Percentiles rank a stretch among this genome's conserved stretches.
Evolutionary conservation across 2,888 invertebrate species (phyloP).

Genomic region (Megamerina dolium): DNA sequence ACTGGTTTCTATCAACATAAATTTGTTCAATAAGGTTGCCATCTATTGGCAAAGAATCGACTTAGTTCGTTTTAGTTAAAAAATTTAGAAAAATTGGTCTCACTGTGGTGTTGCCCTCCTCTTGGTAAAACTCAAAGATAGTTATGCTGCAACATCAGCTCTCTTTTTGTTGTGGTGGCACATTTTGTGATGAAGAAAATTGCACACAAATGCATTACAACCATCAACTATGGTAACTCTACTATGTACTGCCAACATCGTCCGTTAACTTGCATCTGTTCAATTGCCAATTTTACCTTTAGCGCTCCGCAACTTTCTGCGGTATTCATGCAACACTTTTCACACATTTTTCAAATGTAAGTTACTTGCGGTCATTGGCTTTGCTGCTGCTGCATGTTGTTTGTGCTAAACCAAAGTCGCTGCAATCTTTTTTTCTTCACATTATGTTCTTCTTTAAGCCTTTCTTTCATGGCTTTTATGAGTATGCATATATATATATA

Average conservation of each 20-base stretch:
- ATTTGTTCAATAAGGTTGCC: too few species aligned
- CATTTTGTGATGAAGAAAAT: too few species aligned
- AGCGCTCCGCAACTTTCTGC: not conserved
- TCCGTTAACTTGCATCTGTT: not conserved
- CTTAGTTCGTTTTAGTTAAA: not conserved
- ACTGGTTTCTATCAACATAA: constrained; percentile 35
- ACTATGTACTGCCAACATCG: too few species aligned
- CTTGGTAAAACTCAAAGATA: not conserved
- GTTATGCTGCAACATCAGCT: not conserved
- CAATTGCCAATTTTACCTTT: not conserved
- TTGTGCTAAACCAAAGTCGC: constrained; percentile 15
- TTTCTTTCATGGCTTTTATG: not conserved
- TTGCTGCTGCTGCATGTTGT: constrained; percentile 11
- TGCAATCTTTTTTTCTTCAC: constrained; percentile 7
- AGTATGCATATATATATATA: too few species aligned
- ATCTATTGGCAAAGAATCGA: too few species aligned
- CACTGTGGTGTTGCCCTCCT: not conserved
- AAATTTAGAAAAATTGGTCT: not conserved
- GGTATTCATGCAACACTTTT: constrained; percentile 22
- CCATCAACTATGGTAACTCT: too few species aligned
- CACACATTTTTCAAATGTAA: constrained; percentile 48
- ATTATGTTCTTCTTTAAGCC: constrained; percentile 3
- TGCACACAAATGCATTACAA: too few species aligned
- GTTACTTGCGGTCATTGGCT: constrained; percentile 50
- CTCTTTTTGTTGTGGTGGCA: too few species aligned